Evolutionary conservation across 2,888 invertebrate genomes (phyloP).

Genomic region (Caenorhabditis drosophilae): DNA sequence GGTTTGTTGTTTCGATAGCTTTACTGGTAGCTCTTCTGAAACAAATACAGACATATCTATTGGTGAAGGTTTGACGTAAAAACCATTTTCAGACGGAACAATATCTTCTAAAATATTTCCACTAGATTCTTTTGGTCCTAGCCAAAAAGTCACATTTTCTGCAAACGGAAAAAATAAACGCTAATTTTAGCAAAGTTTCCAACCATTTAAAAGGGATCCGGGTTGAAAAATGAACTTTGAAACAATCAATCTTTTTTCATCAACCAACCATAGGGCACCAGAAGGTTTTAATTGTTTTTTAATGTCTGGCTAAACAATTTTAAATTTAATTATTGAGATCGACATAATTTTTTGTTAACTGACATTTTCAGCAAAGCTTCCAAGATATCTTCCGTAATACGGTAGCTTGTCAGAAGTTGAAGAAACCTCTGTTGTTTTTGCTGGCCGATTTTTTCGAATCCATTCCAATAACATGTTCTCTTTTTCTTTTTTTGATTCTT

Average conservation of each 20-base stretch:
- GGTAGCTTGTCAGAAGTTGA: constrained; percentile 58
- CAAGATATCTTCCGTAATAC: constrained; percentile 67
- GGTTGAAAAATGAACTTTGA: constrained; percentile 67
- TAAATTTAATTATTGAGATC: neutral
- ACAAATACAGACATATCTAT: constrained; percentile 60
- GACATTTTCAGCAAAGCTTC: constrained; percentile 60
- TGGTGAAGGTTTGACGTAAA: constrained; percentile 61
- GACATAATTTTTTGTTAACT: too few relatives aligned
- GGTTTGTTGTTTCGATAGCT: neutral
- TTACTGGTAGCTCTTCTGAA: constrained; percentile 39
- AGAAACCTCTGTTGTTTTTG: constrained; percentile 29
- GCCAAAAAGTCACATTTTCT: constrained; percentile 69
- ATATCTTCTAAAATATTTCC: constrained; percentile 55
- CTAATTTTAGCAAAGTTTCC: neutral
- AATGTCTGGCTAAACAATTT: constrained; percentile 14
- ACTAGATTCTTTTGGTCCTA: constrained; percentile 60
- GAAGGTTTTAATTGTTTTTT: constrained; percentile 44
- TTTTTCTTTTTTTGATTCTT: constrained; percentile 56
- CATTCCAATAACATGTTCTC: constrained; percentile 60
- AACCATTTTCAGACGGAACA: constrained; percentile 65
- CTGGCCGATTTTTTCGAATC: constrained; percentile 64
- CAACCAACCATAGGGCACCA: constrained; percentile 66
- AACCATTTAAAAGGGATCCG: constrained; percentile 49
- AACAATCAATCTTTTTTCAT: constrained; percentile 61
- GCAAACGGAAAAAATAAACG: constrained; percentile 6